These are phyloP conservation scores for Meteorus colon DNA, from an alignment of 2,888 invertebrate species.

Conservation along the genomic window DNA sequence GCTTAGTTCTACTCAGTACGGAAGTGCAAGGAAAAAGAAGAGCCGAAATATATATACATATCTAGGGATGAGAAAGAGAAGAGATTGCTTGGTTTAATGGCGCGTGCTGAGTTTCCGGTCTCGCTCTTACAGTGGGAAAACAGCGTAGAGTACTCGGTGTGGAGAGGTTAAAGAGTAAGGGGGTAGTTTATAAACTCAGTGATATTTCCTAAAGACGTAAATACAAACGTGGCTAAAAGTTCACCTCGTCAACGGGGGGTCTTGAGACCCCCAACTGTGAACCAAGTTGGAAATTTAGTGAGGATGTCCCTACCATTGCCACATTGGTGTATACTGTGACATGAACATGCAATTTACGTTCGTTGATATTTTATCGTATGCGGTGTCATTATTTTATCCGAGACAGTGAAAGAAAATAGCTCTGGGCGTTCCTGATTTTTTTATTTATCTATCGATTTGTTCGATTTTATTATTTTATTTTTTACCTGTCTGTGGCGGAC, in stretches of 20 bases:
- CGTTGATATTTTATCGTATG: neutral
- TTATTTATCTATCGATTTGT: neutral
- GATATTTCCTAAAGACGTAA: conserved; percentile 71
- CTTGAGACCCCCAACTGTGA: conserved; percentile 45
- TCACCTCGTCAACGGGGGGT: conserved; percentile 52
- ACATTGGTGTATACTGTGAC: neutral
- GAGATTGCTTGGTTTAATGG: conserved; percentile 66
- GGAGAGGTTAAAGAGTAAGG: neutral
- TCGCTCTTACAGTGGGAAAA: conserved; percentile 52
- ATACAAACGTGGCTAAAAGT: conserved; percentile 65
- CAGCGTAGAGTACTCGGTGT: conserved; percentile 5
- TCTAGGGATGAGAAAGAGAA: conserved; percentile 18
- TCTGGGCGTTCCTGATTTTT: neutral
- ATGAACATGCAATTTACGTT: neutral
- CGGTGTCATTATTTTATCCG: neutral
- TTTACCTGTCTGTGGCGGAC: conserved; percentile 68
- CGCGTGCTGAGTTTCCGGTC: conserved; percentile 69
- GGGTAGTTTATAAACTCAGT: conserved; percentile 56
- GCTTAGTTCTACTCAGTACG: neutral
- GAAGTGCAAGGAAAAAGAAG: conserved; percentile 6
- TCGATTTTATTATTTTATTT: neutral
- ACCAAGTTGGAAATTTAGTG: conserved; percentile 36
- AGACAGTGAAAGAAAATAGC: neutral
- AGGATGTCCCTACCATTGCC: conserved; percentile 23
- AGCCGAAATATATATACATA: conserved; percentile 12